Evolutionary conservation across 2,797 vertebrate species (phyloP).

Genomic region (Smutsia gigantea): DNA sequence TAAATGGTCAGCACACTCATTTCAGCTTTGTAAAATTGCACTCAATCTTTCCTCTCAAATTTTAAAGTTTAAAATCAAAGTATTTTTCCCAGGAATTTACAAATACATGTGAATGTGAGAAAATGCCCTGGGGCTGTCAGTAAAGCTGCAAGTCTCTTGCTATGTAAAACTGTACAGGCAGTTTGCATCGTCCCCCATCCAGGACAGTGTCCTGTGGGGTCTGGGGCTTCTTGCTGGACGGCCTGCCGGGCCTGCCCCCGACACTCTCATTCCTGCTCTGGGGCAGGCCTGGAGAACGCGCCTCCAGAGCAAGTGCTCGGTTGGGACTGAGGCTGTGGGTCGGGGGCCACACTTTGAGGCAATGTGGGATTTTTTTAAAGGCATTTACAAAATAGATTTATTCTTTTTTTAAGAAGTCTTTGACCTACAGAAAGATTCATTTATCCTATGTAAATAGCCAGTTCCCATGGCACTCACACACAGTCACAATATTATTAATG

Average conservation of each 20-base stretch:
- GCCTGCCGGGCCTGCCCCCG: rapidly evolving
- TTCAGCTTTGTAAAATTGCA: background rate
- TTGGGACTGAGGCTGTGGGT: rapidly evolving
- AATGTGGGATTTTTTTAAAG: background rate
- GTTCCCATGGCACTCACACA: background rate
- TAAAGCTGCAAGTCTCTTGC: background rate
- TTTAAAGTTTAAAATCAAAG: background rate
- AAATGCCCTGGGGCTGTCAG: rapidly evolving
- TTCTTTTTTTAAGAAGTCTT: background rate
- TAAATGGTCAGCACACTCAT: rapidly evolving
- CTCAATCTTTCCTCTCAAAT: background rate
- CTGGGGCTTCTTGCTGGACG: background rate
- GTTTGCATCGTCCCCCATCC: rapidly evolving
- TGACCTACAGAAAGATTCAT: background rate
- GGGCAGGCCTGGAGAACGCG: rapidly evolving
- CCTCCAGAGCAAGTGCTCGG: rapidly evolving
- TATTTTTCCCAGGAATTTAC: background rate
- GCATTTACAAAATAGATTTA: background rate
- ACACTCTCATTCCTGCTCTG: rapidly evolving
- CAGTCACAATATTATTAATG: rapidly evolving
- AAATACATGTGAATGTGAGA: background rate
- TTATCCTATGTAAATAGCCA: background rate
- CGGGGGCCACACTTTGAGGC: rapidly evolving
- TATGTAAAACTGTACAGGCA: background rate
- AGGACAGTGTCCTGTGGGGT: too few relatives aligned